Evolutionary conservation across 2,113 vertebrate species (phyloP).

Genomic region (Heliornis fulica): DNA sequence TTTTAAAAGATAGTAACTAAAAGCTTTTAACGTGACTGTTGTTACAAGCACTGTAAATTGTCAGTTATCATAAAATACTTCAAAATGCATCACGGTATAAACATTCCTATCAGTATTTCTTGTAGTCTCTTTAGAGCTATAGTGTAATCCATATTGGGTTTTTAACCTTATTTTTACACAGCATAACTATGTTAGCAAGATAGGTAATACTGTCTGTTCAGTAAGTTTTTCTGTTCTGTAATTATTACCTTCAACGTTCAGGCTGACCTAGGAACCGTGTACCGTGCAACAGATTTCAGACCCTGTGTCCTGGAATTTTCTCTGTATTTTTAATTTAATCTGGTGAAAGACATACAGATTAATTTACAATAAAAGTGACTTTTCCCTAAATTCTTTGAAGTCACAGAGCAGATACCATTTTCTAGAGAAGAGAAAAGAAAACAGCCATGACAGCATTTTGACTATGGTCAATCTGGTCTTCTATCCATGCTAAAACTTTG

Average conservation of each 20-base stretch:
- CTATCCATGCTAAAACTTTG: background rate
- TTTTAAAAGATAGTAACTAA: background rate
- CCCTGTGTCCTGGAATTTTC: background rate
- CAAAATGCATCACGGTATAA: background rate
- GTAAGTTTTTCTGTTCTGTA: background rate
- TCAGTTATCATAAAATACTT: background rate
- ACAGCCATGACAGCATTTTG: background rate
- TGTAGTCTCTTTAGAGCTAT: background rate
- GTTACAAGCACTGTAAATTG: background rate
- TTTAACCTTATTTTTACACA: background rate
- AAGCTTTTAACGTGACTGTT: background rate
- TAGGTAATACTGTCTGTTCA: background rate
- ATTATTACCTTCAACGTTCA: background rate
- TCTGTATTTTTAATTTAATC: background rate
- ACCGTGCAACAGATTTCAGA: background rate
- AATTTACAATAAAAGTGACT: background rate
- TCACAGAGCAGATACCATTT: background rate
- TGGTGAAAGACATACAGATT: background rate
- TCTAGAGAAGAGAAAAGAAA: background rate
- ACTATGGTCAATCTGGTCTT: background rate
- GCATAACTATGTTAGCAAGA: background rate
- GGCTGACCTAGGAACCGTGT: background rate
- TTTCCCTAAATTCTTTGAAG: background rate
- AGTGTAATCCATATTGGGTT: background rate
- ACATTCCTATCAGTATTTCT: background rate